A percentile compares a stretch with the other conserved stretches of the same genome.
Evolutionary conservation across 1,140 invertebrate species (phyloP).

Genomic region (Microvelia longipes): DNA sequence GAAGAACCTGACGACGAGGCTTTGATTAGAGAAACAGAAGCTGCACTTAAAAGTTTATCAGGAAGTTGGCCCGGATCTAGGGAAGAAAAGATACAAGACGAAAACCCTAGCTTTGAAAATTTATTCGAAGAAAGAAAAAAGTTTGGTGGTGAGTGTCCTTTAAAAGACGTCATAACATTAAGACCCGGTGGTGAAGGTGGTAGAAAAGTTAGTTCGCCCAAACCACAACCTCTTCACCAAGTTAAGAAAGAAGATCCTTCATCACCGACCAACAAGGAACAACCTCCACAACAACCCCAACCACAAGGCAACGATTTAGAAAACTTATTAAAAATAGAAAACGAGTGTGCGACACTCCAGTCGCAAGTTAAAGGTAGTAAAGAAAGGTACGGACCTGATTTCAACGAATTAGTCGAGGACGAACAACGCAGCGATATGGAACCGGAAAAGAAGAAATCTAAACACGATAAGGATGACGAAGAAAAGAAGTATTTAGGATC

Average conservation of each 20-base stretch:
- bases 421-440: conserved; percentile 62
- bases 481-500: conserved; percentile 31
- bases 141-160: conserved; percentile 38
- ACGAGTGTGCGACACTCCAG: conserved; percentile 35
- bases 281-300: conserved; percentile 16
- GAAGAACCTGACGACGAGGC: conserved; percentile 48
- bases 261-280: conserved; percentile 13
- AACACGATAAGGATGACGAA: conserved; percentile 29
- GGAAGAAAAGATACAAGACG: conserved; percentile 44
- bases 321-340: conserved; percentile 37
- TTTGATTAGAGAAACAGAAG: conserved; percentile 69
- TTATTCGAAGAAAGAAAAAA: conserved; percentile 67
- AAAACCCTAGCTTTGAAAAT: conserved; percentile 58
- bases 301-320: conserved; percentile 32
- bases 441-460: conserved; percentile 35
- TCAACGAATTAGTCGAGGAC: conserved; percentile 54
- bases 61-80: conserved; percentile 58
- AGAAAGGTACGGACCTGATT: conserved; percentile 49
- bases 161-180: conserved; percentile 49
- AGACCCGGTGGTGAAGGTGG: conserved; percentile 25
- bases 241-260: conserved; percentile 15
- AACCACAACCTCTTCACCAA: conserved; percentile 2
- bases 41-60: conserved; percentile 62
- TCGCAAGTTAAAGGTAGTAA: conserved; percentile 26
- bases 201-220: conserved; percentile 24